Evolutionary conservation across 2,113 vertebrate species (phyloP).

Genomic region (Reinhardtius hippoglossoides): DNA sequence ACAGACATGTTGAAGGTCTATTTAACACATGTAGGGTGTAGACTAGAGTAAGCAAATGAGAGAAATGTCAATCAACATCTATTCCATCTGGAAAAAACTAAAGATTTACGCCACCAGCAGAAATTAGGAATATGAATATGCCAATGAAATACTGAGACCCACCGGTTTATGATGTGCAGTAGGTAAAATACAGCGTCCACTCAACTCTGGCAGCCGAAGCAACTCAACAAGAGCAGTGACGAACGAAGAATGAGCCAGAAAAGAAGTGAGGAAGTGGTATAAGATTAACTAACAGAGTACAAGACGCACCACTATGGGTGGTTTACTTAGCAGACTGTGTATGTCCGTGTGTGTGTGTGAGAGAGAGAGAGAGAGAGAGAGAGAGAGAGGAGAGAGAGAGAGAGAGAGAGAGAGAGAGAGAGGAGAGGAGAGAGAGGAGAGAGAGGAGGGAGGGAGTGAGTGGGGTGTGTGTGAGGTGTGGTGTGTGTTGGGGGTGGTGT

Average conservation of each 20-base stretch:
- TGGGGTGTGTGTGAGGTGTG: no score
- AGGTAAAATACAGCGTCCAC: slow-evolving; percentile 24
- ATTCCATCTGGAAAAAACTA: background rate
- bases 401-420: no score
- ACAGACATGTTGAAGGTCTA: background rate
- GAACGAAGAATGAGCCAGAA: background rate
- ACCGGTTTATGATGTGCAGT: slow-evolving; percentile 35
- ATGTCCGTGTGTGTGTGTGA: background rate
- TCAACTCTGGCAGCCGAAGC: background rate
- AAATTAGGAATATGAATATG: background rate
- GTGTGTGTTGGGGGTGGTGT: no score
- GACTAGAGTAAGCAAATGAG: background rate
- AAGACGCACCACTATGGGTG: background rate
- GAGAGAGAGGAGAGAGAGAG: no score
- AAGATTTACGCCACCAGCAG: background rate
- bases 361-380: background rate
- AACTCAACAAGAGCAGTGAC: slow-evolving; percentile 2
- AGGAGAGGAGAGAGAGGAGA: no score
- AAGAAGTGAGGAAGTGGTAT: slow-evolving; percentile 1
- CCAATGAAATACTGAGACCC: slow-evolving; percentile 23
- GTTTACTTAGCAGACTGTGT: slow-evolving; percentile 2
- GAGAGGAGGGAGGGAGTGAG: no score
- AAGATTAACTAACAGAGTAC: slow-evolving; percentile 31
- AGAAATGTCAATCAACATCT: slow-evolving; percentile 18
- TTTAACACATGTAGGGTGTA: background rate